These are phyloP conservation scores for Cephalopachus bancanus DNA, from an alignment of 2,797 vertebrate genomes.

Conservation along the genomic window DNA sequence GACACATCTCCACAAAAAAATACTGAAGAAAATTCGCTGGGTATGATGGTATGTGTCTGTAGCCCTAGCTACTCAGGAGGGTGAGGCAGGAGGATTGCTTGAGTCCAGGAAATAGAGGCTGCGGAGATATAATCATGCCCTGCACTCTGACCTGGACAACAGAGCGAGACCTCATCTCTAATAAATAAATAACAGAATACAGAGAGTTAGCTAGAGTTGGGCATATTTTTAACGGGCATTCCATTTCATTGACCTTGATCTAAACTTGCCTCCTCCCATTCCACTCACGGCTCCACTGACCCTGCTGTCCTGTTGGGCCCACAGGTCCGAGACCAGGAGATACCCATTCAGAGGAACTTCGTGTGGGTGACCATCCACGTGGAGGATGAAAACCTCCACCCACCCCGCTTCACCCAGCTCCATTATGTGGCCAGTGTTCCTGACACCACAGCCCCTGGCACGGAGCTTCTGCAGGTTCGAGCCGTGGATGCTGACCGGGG, in stretches of 20 bases:
- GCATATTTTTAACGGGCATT: background rate
- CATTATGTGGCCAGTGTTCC: constrained; percentile 92
- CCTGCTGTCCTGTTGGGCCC: background rate
- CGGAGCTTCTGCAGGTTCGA: constrained; percentile 93
- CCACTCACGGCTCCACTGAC: background rate
- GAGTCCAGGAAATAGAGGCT: too few species aligned
- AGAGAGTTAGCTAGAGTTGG: background rate
- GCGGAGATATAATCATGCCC: too few species aligned
- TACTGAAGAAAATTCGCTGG: too few species aligned
- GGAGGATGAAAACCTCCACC: constrained; percentile 95
- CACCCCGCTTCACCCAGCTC: constrained; percentile 93
- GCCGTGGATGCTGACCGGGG: constrained; percentile 95
- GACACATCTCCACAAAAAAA: too few species aligned
- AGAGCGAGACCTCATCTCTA: too few species aligned
- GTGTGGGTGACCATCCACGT: constrained; percentile 93
- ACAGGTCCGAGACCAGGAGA: constrained; percentile 97
- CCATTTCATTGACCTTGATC: background rate
- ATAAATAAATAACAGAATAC: background rate
- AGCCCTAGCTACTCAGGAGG: too few species aligned
- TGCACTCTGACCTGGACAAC: too few species aligned
- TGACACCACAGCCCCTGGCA: constrained; percentile 89
- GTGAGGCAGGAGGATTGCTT: too few species aligned
- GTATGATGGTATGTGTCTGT: too few species aligned
- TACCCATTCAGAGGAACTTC: constrained; percentile 97
- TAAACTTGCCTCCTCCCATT: background rate